Evolutionary conservation across 2,113 vertebrate species (phyloP), one percentile per base, ranked within the genome.

Genomic region (Dasyornis broadbenti): DNA sequence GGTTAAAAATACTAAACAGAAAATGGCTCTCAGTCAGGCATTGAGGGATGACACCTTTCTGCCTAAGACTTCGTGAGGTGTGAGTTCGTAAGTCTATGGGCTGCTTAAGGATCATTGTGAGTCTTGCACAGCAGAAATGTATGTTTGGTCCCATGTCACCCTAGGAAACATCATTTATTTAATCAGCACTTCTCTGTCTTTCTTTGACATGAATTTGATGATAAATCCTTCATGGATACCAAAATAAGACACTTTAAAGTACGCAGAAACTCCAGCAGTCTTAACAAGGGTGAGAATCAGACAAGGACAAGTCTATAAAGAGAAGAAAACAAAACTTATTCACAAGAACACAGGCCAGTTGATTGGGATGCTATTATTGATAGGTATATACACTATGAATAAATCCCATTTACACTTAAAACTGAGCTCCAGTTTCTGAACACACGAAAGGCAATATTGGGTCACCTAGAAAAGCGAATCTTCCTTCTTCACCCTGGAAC

Each of bases 51-150:
- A 57, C 70, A 92, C 79, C 33, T 91, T 91, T 69, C 66, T 91
- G 35, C 63, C 52, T 28, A 11, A 77, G 42, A 64, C 50, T 73
- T 95, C 35, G 37, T 13, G 39, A 73, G 26, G 35, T 40, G 21
- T 1, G 2, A 42, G 39, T 73, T 61, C 1, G 0, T 37, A 37
- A 45, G 26, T 54, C 70, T 35, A 4, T 0, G 0, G 18, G 30
- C 11, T 92, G 49, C 20, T 59, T 68, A n/a, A 53, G 31, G 33
- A 44, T 27, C 26, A 22, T 5, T 68, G 57, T n/a, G 63, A 90
- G 44, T 57, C 71, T 39, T 56, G 28, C 39, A 64, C 21, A 72
- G 64, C 66, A 66, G 54, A 66, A 84, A 73, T 42, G n/a, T 82
- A 0, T 49, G 16, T 64, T 71, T 71, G 23, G 39, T 69, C 44